Evolutionary conservation across 2,888 invertebrate species (phyloP).

Genomic region (Metacarcinus magister): DNA sequence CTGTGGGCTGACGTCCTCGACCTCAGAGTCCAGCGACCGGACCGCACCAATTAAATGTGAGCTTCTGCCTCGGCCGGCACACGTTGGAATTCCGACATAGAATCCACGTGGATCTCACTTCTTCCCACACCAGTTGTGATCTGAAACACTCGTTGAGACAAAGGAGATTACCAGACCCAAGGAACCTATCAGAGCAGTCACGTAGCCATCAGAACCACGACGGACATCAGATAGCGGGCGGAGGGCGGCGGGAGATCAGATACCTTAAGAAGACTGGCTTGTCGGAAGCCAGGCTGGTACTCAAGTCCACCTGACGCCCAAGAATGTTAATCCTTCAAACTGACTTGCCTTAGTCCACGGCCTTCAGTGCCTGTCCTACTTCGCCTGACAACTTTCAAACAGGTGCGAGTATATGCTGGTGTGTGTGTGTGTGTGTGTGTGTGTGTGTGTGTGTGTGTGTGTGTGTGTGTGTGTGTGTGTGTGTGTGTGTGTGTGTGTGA

Average conservation of each 20-base stretch:
- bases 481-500: neutral
- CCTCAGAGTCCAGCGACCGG: neutral
- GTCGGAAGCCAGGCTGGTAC: constrained; percentile 52
- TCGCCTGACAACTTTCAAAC: neutral
- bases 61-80: constrained; percentile 12
- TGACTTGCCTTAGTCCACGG: neutral
- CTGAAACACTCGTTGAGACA: neutral
- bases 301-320: constrained; percentile 61
- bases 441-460: neutral
- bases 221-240: constrained; percentile 21
- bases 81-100: neutral
- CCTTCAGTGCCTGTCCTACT: constrained; percentile 3
- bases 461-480: neutral
- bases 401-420: neutral
- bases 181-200: neutral
- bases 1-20: neutral
- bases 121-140: constrained; percentile 7
- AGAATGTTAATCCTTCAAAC: constrained; percentile 57
- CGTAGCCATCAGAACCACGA: constrained; percentile 12
- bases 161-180: constrained; percentile 7
- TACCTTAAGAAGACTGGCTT: constrained; percentile 35
- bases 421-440: neutral
- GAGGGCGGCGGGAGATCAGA: constrained; percentile 52
- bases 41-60: neutral
- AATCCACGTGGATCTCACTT: neutral